phyloP scores from a whole-genome alignment of 2,113 vertebrate genomes.

The Pycnonotus jocosus region DNA sequence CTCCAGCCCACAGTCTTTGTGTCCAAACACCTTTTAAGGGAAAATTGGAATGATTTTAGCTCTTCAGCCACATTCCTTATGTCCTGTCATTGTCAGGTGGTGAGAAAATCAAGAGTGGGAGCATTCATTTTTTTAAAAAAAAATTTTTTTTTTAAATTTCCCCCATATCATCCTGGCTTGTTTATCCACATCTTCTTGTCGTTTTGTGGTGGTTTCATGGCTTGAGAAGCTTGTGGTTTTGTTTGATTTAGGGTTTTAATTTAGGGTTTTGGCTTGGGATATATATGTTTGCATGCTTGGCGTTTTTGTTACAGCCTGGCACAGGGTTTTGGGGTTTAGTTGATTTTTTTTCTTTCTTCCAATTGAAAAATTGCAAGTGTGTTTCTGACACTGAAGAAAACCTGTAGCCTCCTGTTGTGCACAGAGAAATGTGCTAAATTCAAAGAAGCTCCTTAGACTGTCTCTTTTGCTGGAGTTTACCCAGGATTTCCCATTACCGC shows the following conservation, averaged over 20 bases:
- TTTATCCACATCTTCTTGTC: not conserved
- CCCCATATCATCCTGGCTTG: not conserved
- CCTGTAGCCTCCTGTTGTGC: not conserved
- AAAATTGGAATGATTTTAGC: not conserved
- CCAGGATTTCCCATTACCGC: constrained; percentile 48
- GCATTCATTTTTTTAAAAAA: not conserved
- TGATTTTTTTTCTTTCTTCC: not conserved
- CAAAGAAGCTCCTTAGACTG: not conserved
- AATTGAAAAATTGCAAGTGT: not conserved
- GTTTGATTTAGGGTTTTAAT: not conserved
- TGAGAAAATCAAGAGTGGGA: not conserved
- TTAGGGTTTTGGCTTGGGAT: not conserved
- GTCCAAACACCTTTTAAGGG: not conserved
- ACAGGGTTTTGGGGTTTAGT: not conserved
- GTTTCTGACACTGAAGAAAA: constrained; percentile 13
- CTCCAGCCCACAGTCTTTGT: not conserved
- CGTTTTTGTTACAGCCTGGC: not conserved
- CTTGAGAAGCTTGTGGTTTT: not conserved
- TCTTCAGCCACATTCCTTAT: not conserved
- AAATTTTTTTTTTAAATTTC: not conserved
- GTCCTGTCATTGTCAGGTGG: not conserved
- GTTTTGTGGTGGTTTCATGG: not conserved
- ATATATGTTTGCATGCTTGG: not conserved
- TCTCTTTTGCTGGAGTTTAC: constrained; percentile 28
- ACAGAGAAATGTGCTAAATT: constrained; percentile 27